Evolutionary conservation across 2,113 vertebrate species (phyloP).

Genomic region (Silurus meridionalis): DNA sequence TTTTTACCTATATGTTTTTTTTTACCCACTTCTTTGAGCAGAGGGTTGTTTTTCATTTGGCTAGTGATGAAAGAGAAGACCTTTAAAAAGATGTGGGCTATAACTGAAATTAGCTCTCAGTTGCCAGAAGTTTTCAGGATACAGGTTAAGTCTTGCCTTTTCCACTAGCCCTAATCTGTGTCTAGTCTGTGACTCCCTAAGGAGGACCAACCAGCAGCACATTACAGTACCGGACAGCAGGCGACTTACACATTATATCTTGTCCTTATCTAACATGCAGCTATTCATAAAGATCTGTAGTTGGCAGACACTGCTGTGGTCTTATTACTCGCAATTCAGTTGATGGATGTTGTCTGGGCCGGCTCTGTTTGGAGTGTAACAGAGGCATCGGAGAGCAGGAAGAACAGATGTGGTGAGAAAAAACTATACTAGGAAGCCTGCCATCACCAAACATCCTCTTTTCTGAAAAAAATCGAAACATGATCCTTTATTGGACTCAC

Average conservation of each 20-base stretch:
- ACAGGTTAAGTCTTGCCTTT: background rate
- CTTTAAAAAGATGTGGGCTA: background rate
- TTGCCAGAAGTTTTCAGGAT: background rate
- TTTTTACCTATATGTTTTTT: background rate
- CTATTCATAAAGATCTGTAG: background rate
- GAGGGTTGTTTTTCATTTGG: background rate
- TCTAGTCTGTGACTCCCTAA: background rate
- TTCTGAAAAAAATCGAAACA: background rate
- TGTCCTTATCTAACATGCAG: background rate
- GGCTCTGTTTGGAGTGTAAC: conserved; percentile 35
- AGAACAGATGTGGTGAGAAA: conserved; percentile 42
- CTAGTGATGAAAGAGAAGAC: background rate
- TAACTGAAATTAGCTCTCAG: background rate
- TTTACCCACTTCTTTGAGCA: background rate
- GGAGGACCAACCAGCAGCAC: background rate
- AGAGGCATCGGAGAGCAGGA: conserved; percentile 12
- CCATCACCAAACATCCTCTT: conserved; percentile 10
- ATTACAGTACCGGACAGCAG: background rate
- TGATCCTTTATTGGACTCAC: conserved; percentile 26
- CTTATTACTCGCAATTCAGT: conserved; percentile 10
- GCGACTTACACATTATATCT: background rate
- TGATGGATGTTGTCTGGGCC: conserved; percentile 21
- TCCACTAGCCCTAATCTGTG: background rate
- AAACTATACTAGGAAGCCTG: conserved; percentile 19
- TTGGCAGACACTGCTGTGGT: conserved; percentile 24